These are phyloP conservation scores for Heliconius eleuchia DNA, from an alignment of 1,140 invertebrate species.

Conservation along the genomic window DNA sequence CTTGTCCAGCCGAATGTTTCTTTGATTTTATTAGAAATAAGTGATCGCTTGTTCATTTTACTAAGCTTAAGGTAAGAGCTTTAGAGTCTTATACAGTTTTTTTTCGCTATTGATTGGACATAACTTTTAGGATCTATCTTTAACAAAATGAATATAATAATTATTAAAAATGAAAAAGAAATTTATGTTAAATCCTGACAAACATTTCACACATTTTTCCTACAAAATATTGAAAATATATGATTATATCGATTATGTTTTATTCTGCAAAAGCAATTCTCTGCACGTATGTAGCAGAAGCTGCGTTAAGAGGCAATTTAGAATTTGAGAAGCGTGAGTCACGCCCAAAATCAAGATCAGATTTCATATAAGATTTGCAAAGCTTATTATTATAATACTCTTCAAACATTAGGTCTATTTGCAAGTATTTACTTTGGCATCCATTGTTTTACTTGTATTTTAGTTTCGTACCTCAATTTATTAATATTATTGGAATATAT, in stretches of 20 bases:
- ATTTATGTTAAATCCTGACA: no score
- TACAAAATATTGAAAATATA: neutral
- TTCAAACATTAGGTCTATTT: slow-evolving; percentile 26
- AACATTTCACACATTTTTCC: no score
- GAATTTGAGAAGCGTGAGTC: slow-evolving; percentile 31
- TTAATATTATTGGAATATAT: neutral
- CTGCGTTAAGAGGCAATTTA: slow-evolving; percentile 12
- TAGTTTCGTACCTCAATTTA: neutral
- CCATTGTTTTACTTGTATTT: neutral
- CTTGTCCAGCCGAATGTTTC: no score
- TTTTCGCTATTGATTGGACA: no score
- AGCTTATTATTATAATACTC: slow-evolving; percentile 37
- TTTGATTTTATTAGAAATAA: no score
- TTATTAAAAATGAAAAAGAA: no score
- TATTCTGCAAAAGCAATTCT: neutral
- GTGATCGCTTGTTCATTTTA: no score
- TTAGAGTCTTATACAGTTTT: no score
- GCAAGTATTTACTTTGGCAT: slow-evolving; percentile 36
- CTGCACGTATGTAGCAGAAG: neutral
- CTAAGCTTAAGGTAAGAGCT: no score
- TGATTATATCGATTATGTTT: neutral
- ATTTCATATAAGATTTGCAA: slow-evolving; percentile 24
- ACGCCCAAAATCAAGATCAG: slow-evolving; percentile 22
- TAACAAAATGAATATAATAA: no score
- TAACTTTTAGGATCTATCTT: no score